Base-by-base conservation (phyloP, 2,797 vertebrate genomes). In the Mus spretus region DNA sequence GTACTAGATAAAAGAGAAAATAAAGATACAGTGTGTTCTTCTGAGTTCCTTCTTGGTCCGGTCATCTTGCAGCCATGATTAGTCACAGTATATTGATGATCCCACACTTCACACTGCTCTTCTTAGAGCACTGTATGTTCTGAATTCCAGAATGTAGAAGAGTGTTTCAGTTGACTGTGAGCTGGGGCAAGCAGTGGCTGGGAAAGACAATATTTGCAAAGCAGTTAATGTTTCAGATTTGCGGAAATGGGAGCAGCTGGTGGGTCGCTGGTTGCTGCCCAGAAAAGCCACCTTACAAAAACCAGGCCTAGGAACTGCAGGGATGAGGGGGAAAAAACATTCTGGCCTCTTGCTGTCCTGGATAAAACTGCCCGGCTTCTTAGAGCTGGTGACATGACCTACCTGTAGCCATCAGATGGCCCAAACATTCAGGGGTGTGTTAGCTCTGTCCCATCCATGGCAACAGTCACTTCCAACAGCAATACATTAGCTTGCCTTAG, bases 81-180 rank as follows among this genome's bases (percentile, higher is more conserved):
- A 92, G 15, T 87, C 78, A 81, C 28, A 61, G 85, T 88, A 80
- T 96, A 22, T 15, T 31, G 5, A 28, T 88, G 31, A 55, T 82
- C 28, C 20, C 59, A 80, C 3, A 65, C 6, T 87, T 89, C 28
- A 28, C 65, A 86, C 88, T 34, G 40, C 6, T 74, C 6, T 81
- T 78, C 6, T 70, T 78, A 55, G 57, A 77, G 44, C 24, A 88
- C 34, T 55, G 28, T 9, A 22, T 31, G 61, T 79, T 84, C 89
- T 91, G 31, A 28, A 84, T 81, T 94, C 53, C 40, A 90, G 50
- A 87, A 93, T 89, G 86, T 91, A 34, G 47, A 75, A 92, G 65
- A 95, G 53, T 89, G 40, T 53, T 82, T 13, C 88, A 50, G n/a
- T 50, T 95, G 81, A 37, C 77, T 91, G 57, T 74, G 47, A 93